Evolutionary conservation across 1,140 invertebrate species (phyloP), one percentile per base, ranked within the genome.

Genomic region (Orussus abietinus): DNA sequence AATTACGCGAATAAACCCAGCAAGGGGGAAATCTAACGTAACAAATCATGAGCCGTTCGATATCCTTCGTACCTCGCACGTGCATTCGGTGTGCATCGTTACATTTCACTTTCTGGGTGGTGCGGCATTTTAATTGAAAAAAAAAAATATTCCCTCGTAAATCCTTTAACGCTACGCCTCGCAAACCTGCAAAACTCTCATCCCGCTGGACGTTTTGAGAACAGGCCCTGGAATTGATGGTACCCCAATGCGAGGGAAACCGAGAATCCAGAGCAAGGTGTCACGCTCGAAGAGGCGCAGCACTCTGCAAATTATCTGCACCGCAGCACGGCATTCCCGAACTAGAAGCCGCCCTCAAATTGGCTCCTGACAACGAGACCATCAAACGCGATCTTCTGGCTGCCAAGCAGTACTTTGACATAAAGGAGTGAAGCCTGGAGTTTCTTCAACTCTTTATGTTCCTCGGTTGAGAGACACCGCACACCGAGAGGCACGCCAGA

Each of bases 321-420:
- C 75, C 81, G 33, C 78, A 77, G 39, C 83, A 88, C 70, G 86
- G 82, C 51, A 77, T 88, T 28, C 74, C 76, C 45, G 88, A 91
- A 70, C 78, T 86, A 68, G 80, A 87, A 59, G 80, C 77, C 25
- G 86, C 86, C 4, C 52, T 84, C 4, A 80, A 80, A 61, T 66
- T 90, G 18, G 60, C 73, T 21, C 77, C 78, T n/a, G 58, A 75
- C 39, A 75, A 80, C 57, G 57, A 72, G 33, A 63, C 68, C 38
- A 57, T 80, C 30, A 57, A 63, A 51, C 46, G 48, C 17, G 77
- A 79, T 55, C 59, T 77, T 31, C 9, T 38, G 4, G 38, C 29
- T 2, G 55, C 56, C 29, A 65, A 43, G 46, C 45, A 51, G 42
- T 61, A 58, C 37, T 67, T 64, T 30, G 38, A 57, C 21, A 15